A percentile compares a stretch with the other conserved stretches of the same genome.
These are phyloP conservation scores for Mesocentrotus franciscanus DNA, from an alignment of 53 echinoderm and acorn worm species.

Conservation along the genomic window DNA sequence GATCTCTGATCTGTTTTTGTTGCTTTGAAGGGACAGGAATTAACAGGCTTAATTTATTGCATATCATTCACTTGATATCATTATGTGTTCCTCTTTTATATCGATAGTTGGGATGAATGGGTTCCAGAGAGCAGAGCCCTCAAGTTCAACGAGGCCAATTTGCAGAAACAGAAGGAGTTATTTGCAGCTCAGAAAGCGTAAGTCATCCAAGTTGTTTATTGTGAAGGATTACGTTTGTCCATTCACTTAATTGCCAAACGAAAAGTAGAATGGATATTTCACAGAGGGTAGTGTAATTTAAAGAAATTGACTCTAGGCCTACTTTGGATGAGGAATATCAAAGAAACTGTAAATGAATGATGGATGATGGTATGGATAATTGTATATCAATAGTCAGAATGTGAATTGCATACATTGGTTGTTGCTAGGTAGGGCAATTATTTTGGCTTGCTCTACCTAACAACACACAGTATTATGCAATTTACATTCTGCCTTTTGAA, in stretches of 20 bases:
- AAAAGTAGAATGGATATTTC: too few species aligned
- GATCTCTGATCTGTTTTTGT: background rate
- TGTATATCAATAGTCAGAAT: too few species aligned
- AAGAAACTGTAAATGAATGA: too few species aligned
- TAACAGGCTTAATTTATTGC: background rate
- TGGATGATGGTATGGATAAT: too few species aligned
- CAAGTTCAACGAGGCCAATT: constrained; percentile 95
- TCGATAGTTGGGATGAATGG: constrained; percentile 97
- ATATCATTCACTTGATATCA: background rate
- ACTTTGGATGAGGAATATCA: too few species aligned
- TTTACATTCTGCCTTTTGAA: too few species aligned
- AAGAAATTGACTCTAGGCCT: too few species aligned
- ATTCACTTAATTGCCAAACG: background rate
- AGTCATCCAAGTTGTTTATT: constrained; percentile 14
- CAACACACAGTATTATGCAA: too few species aligned
- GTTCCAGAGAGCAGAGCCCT: constrained; percentile 91
- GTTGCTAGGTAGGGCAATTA: too few species aligned
- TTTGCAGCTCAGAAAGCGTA: constrained; percentile 94
- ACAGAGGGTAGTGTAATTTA: too few species aligned
- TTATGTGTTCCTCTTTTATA: background rate
- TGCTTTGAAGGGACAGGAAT: background rate
- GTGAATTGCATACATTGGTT: too few species aligned
- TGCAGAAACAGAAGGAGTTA: constrained; percentile 98
- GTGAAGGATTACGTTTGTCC: background rate
- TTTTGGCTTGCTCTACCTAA: too few species aligned